These are phyloP conservation scores for Chydorus sphaericus DNA, from an alignment of 2,888 invertebrate species.

Conservation along the genomic window DNA sequence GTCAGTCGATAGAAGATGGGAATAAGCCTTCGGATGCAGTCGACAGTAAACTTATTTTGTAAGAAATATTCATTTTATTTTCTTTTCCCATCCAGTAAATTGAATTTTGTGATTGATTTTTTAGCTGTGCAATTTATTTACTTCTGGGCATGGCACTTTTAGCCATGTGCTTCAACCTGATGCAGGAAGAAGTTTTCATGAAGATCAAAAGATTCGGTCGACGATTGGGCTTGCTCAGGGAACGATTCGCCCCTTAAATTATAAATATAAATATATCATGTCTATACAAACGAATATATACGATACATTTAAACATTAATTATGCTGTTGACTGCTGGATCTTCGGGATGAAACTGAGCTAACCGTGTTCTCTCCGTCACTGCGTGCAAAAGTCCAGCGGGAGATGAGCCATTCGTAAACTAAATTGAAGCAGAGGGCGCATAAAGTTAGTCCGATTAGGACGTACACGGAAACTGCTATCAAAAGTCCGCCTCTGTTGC, in stretches of 20 bases:
- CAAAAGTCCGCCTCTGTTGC: too few species aligned
- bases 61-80: neutral
- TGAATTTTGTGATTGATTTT: neutral
- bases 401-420: constrained; percentile 28
- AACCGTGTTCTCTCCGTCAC: too few species aligned
- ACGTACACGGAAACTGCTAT: constrained; percentile 51
- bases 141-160: constrained; percentile 35
- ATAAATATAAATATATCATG: too few species aligned
- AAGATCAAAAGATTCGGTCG: constrained; percentile 13
- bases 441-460: constrained; percentile 69
- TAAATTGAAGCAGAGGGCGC: constrained; percentile 81
- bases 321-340: neutral
- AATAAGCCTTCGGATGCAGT: constrained; percentile 1
- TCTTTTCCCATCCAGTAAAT: neutral
- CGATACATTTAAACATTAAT: neutral
- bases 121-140: constrained; percentile 28
- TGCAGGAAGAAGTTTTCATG: constrained; percentile 27
- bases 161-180: constrained; percentile 36
- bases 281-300: too few species aligned
- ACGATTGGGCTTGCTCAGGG: constrained; percentile 8
- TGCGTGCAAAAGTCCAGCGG: neutral
- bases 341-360: too few species aligned
- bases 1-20: too few species aligned
- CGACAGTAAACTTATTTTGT: constrained; percentile 20
- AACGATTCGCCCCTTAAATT: neutral